Percentiles rank a stretch among this genome's conserved stretches.
Evolutionary conservation across 2,113 vertebrate species (phyloP).

Genomic region (Xyliphius kryptos): DNA sequence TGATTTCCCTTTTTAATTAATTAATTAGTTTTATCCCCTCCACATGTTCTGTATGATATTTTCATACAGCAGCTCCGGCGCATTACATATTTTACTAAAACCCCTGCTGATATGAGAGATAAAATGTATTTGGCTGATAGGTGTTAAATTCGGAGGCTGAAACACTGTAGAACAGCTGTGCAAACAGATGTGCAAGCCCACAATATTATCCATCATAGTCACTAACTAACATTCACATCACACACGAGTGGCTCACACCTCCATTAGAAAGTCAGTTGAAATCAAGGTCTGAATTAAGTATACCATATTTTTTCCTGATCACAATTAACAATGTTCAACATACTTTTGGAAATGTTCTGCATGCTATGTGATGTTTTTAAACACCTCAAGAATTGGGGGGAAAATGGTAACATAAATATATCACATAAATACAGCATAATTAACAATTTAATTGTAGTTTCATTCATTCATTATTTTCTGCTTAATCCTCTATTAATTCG

Average conservation of each 20-base stretch:
- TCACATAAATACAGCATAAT: too few species aligned
- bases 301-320: background rate
- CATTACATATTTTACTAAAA: background rate
- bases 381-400: background rate
- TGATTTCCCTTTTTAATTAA: too few species aligned
- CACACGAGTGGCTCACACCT: background rate
- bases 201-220: conserved; percentile 30
- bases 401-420: too few species aligned
- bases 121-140: conserved; percentile 13
- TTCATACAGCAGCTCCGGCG: background rate
- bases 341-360: background rate
- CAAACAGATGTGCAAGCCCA: conserved; percentile 38
- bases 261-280: background rate
- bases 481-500: too few species aligned
- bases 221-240: conserved; percentile 14
- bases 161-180: conserved; percentile 40
- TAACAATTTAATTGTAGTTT: too few species aligned
- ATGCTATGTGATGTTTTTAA: background rate
- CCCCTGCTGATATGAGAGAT: conserved; percentile 4
- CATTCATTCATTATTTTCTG: too few species aligned
- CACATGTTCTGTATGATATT: background rate
- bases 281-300: background rate
- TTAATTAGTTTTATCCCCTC: too few species aligned
- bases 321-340: background rate
- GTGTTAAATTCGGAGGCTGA: conserved; percentile 30